Conservation (phyloP, 1,140 invertebrate genomes). For the Meloidogyne exigua region DNA sequence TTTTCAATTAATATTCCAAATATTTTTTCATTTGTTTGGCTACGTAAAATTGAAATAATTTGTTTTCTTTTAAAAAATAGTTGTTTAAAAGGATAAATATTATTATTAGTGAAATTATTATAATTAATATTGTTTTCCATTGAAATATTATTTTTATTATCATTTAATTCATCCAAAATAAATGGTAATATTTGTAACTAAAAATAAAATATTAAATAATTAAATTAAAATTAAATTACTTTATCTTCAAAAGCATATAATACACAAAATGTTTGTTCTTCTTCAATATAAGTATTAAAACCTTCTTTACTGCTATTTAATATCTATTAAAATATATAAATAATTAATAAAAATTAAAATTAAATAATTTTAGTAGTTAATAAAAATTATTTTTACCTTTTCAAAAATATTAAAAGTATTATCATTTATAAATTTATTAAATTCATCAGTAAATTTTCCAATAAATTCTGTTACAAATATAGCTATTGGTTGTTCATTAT, state of each 20-base stretch:
- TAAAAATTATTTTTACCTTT: not conserved
- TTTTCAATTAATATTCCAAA: not conserved
- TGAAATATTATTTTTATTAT: not conserved
- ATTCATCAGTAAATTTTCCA: not conserved
- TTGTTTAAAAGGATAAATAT: not conserved
- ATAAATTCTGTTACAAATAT: slow-evolving; percentile 5
- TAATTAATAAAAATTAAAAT: not conserved
- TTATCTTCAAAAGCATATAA: not conserved
- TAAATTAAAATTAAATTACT: no score
- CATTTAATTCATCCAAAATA: not conserved
- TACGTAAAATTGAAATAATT: not conserved
- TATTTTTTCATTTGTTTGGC: not conserved
- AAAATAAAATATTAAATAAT: not conserved
- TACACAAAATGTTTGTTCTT: not conserved
- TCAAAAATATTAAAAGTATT: slow-evolving; percentile 6
- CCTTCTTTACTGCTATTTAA: not conserved
- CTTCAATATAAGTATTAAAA: not conserved
- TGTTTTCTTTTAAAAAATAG: slow-evolving; percentile 2
- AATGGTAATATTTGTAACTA: slow-evolving; percentile 1
- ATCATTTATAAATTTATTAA: not conserved
- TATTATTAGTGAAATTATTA: no score
- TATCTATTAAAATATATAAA: not conserved
- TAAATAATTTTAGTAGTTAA: not conserved
- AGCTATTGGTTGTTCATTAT: not conserved
- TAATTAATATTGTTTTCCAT: no score